Percentiles rank a stretch among this genome's conserved stretches.
These are phyloP conservation scores for Aromia moschata DNA, from an alignment of 2,888 invertebrate species.

Conservation along the genomic window DNA sequence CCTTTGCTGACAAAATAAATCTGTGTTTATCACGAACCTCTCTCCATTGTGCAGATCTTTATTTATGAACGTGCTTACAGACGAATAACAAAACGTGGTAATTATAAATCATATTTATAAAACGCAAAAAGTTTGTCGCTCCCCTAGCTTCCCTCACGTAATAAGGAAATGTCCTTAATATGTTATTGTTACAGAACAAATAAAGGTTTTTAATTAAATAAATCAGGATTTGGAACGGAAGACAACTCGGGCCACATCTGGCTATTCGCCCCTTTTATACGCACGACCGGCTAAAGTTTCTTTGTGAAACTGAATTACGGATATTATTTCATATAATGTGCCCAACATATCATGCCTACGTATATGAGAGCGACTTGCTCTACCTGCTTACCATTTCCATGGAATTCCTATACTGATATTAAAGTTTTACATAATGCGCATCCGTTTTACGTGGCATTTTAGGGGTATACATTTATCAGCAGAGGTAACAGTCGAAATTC, in stretches of 20 bases:
- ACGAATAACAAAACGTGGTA: too few species aligned
- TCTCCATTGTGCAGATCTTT: too few species aligned
- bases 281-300: constrained; percentile 41
- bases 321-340: constrained; percentile 35
- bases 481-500: too few species aligned
- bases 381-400: not conserved
- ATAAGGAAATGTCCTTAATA: constrained; percentile 13
- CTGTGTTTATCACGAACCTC: too few species aligned
- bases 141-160: constrained; percentile 1
- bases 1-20: too few species aligned
- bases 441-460: too few species aligned
- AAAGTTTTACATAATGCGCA: too few species aligned
- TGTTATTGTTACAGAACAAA: constrained; percentile 33
- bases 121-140: too few species aligned
- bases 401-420: not conserved
- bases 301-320: constrained; percentile 39
- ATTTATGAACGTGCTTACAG: too few species aligned
- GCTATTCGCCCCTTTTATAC: constrained; percentile 33
- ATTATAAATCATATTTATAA: too few species aligned
- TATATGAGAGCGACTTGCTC: not conserved
- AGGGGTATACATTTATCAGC: too few species aligned
- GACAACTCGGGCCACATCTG: constrained; percentile 42
- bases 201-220: constrained; percentile 44
- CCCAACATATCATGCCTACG: not conserved
- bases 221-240: constrained; percentile 42